A percentile compares a stretch with the other conserved stretches of the same genome.
These are phyloP conservation scores for Nasua narica DNA, from an alignment of 2,797 vertebrate genomes.

Conservation along the genomic window DNA sequence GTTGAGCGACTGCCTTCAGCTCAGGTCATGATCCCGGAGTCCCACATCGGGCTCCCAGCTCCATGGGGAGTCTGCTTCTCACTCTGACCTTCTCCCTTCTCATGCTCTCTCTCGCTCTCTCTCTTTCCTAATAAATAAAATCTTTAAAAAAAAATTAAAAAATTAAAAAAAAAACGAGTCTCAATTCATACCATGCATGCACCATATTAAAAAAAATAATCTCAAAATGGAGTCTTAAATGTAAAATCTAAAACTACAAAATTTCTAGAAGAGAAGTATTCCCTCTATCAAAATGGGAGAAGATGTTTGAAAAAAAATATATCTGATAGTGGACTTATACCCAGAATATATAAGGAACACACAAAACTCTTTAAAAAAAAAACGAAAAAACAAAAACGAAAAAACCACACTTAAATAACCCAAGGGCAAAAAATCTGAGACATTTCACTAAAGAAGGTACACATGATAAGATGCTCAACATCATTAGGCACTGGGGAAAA, in stretches of 20 bases:
- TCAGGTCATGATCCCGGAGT: no score
- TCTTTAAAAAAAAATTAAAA: no score
- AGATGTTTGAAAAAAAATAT: background rate
- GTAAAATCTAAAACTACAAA: background rate
- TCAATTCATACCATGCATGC: background rate
- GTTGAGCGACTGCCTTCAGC: no score
- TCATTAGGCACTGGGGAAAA: background rate
- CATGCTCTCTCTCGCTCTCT: no score
- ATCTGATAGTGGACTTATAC: background rate
- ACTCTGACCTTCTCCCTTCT: no score
- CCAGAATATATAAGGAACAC: background rate
- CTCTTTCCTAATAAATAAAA: no score
- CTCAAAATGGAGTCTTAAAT: background rate
- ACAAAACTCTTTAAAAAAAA: background rate
- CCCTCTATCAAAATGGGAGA: background rate
- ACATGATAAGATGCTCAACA: background rate
- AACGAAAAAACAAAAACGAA: background rate
- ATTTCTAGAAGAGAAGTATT: background rate
- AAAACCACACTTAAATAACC: background rate
- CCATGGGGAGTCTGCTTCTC: no score
- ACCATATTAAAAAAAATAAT: background rate
- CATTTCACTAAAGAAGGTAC: background rate
- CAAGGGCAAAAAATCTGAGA: background rate
- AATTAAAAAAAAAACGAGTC: background rate
- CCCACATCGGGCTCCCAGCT: no score